Evolutionary conservation across 2,113 vertebrate genomes (phyloP), one percentile per base, ranked within the genome.

Genomic region (Speoplatyrhinus poulsoni): DNA sequence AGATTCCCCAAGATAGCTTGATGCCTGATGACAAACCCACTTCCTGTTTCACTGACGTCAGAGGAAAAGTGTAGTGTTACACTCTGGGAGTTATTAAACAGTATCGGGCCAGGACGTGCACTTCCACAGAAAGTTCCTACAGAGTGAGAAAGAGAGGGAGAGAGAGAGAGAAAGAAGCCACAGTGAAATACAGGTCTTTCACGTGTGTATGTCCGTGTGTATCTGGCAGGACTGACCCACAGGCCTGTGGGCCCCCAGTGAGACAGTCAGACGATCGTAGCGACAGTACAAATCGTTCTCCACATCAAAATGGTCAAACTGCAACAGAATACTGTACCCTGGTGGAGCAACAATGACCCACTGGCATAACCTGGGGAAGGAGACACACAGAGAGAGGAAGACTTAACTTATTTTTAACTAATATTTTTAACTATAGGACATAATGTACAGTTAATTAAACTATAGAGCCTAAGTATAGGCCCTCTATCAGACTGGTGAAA

Each of bases 101-200:
- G 86, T 72, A 95, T 9, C 0, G 91, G 88, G 6, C 83, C 67
- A 10, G 90, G 88, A 7, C 68, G 55, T 6, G 70, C 69, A 65
- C 54, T 63, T 53, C 94, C 94, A 77, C 94, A 96, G 79, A 94
- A 94, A 60, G 89, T 89, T 0, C 90, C 94, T 98, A 13, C 11
- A 13, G 11, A 26, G 54, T 9, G 54, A 16, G 26, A 26, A 26
- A 26, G 26, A 26, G 26, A 26, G 26, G 3, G 26, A 26, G 26
- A 26, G 26, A 26, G 26, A 0, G 26, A 26, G 26, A 26, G 26
- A 2, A 4, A 55, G 54, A 16, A 9, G 19, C n/a, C 9, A 55
- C 13, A 55, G 50, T 52, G 4, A 41, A 26, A 26, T 26, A 26
- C 26, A 26, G 2, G 26, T 26, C 26, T 26, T 26, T 26, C 26